Percentiles rank a stretch among this genome's conserved stretches.
phyloP scores from a whole-genome alignment of 2,113 vertebrate species.

The Barbus barbus region DNA sequence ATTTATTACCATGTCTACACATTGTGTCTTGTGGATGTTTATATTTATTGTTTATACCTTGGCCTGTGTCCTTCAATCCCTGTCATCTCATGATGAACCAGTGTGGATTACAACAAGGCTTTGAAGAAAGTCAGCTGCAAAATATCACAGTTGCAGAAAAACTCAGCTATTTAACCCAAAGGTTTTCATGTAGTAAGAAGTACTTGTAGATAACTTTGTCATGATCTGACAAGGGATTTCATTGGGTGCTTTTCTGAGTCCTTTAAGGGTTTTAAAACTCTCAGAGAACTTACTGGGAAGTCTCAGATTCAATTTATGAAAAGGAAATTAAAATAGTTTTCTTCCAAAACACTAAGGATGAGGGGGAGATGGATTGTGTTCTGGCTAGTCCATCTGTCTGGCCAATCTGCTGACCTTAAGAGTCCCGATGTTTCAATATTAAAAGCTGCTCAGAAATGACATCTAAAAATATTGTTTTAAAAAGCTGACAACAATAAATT shows the following conservation, averaged over 20 bases:
- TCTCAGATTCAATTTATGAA: slow-evolving; percentile 29
- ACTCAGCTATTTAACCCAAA: not conserved
- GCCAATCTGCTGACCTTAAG: not conserved
- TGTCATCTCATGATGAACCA: slow-evolving; percentile 1
- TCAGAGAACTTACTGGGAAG: slow-evolving; percentile 1
- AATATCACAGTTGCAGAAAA: slow-evolving; percentile 1
- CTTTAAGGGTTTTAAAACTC: slow-evolving; percentile 12
- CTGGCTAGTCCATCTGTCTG: slow-evolving; percentile 7
- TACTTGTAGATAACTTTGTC: slow-evolving; percentile 4
- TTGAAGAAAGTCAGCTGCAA: slow-evolving; percentile 19
- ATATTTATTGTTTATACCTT: slow-evolving; percentile 75
- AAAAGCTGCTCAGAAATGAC: slow-evolving; percentile 51
- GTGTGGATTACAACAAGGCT: slow-evolving; percentile 13
- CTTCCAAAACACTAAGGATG: slow-evolving; percentile 20
- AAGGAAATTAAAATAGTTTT: slow-evolving; percentile 36
- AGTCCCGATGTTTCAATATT: slow-evolving; percentile 33
- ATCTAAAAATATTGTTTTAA: slow-evolving; percentile 42
- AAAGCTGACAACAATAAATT: slow-evolving; percentile 53
- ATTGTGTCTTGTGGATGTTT: slow-evolving; percentile 72
- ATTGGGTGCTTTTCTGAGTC: slow-evolving; percentile 1
- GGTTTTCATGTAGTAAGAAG: not conserved
- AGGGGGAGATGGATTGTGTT: not conserved
- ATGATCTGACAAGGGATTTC: not conserved
- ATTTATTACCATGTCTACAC: slow-evolving; percentile 80
- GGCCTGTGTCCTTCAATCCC: slow-evolving; percentile 54